Percentiles rank a stretch among this genome's conserved stretches.
Conservation (phyloP, 2,888 invertebrate genomes). For the Hydrotaea cyrtoneurina region DNA sequence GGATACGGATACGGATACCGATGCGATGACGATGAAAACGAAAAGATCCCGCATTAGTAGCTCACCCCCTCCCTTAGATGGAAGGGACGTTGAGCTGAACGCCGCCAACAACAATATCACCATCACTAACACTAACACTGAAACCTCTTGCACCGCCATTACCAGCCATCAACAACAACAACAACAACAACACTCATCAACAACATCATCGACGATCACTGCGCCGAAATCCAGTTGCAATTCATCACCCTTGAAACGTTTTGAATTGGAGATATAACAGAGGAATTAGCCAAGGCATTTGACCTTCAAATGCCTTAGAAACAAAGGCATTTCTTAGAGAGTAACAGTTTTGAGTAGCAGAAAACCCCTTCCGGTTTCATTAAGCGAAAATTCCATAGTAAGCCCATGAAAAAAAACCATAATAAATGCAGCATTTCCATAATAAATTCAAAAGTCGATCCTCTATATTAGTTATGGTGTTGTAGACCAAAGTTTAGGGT, state of each 20-base stretch:
- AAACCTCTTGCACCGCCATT: conserved; percentile 23
- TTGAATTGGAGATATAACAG: conserved; percentile 82
- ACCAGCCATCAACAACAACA: conserved; percentile 48
- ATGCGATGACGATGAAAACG: conserved; percentile 62
- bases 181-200: conserved; percentile 61
- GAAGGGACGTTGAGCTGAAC: conserved; percentile 86
- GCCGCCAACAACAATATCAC: conserved; percentile 44
- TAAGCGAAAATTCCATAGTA: neutral
- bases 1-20: conserved; percentile 57
- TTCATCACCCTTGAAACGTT: conserved; percentile 83
- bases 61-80: conserved; percentile 84
- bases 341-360: neutral
- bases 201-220: conserved; percentile 66
- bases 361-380: neutral
- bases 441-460: too few relatives aligned
- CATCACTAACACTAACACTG: conserved; percentile 41
- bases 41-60: conserved; percentile 67
- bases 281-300: neutral
- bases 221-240: conserved; percentile 48
- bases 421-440: too few relatives aligned
- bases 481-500: too few relatives aligned
- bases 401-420: too few relatives aligned
- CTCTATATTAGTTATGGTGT: too few relatives aligned
- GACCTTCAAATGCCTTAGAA: neutral
- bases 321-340: conserved; percentile 38